These are phyloP conservation scores for Thamnophis elegans DNA, from an alignment of 2,797 vertebrate genomes.

Conservation along the genomic window DNA sequence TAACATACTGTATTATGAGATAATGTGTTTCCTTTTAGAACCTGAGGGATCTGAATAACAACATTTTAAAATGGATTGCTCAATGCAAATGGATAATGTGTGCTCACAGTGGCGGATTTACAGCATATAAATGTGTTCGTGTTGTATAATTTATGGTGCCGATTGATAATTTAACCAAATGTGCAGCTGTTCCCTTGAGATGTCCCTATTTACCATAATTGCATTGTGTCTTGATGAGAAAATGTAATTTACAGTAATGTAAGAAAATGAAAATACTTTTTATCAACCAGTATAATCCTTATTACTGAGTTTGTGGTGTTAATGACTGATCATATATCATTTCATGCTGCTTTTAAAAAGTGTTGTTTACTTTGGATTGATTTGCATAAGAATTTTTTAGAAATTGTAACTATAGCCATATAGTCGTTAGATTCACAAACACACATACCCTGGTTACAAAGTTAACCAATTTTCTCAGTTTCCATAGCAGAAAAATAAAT, in stretches of 20 bases:
- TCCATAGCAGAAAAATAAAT: not conserved
- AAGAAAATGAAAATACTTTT: slow-evolving; percentile 6
- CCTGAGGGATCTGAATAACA: not conserved
- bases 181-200: rapidly evolving
- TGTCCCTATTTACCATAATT: slow-evolving; percentile 44
- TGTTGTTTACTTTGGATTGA: not conserved
- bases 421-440: not conserved
- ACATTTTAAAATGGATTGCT: slow-evolving; percentile 1
- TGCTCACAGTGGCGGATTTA: slow-evolving; percentile 23
- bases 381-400: not conserved
- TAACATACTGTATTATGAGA: not conserved
- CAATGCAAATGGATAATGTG: slow-evolving; percentile 14
- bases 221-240: slow-evolving; percentile 37
- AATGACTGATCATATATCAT: not conserved
- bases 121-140: slow-evolving; percentile 31
- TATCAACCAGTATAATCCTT: not conserved
- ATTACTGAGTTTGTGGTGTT: not conserved
- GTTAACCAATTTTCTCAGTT: not conserved
- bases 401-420: not conserved
- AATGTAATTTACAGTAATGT: slow-evolving; percentile 2
- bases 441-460: not conserved
- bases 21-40: slow-evolving; percentile 27
- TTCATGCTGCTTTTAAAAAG: not conserved
- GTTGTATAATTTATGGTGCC: slow-evolving; percentile 21
- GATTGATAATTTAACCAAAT: slow-evolving; percentile 45